These are phyloP conservation scores for Apus apus DNA, from an alignment of 2,113 vertebrate genomes.

Conservation along the genomic window DNA sequence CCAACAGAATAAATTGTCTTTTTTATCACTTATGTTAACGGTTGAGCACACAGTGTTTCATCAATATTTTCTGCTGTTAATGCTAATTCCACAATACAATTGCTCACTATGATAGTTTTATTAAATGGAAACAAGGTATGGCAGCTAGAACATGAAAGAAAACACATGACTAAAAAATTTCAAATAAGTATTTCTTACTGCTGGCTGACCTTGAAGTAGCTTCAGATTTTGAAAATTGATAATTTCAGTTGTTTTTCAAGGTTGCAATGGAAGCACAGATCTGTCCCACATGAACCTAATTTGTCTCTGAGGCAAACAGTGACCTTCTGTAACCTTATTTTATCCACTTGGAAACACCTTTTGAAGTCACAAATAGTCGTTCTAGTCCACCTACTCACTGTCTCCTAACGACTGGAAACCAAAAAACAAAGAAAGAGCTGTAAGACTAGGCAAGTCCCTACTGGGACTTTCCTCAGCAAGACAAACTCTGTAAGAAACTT, in stretches of 20 bases:
- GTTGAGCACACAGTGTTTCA: not conserved
- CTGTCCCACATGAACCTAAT: too few relatives aligned
- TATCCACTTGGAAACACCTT: not conserved
- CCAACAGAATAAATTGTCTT: not conserved
- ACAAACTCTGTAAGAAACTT: not conserved
- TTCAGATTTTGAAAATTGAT: not conserved
- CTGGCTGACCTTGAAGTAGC: not conserved
- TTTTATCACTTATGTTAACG: not conserved
- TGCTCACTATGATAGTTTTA: not conserved
- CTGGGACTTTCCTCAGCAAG: not conserved
- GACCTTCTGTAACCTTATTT: not conserved
- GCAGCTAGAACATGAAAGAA: not conserved
- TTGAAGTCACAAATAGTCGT: not conserved
- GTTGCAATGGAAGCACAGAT: not conserved
- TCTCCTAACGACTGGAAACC: not conserved
- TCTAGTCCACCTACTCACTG: not conserved
- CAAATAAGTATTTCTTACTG: not conserved
- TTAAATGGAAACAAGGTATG: not conserved
- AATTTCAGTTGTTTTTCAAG: not conserved
- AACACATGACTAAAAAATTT: not conserved
- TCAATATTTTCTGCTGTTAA: not conserved
- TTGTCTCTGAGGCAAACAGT: not conserved
- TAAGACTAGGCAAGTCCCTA: rapidly evolving
- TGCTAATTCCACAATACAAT: not conserved
- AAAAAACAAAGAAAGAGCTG: not conserved